Conservation (phyloP, 1,140 invertebrate genomes). For the Delia radicum region DNA sequence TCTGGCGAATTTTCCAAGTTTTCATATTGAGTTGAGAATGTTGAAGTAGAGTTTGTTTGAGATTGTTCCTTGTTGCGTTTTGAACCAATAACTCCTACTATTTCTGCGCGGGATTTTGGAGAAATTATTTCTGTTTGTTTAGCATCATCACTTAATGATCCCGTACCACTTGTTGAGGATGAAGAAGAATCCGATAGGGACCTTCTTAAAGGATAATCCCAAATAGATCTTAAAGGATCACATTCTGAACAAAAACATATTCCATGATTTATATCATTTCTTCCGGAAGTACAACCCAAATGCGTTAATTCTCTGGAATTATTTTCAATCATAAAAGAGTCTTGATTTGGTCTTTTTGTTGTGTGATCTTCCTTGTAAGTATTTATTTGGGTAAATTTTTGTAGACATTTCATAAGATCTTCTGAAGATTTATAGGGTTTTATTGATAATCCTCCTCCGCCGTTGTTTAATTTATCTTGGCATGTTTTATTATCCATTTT, state of each 20-base stretch:
- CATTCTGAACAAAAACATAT: slow-evolving; percentile 77
- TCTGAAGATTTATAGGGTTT: neutral
- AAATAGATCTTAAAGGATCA: slow-evolving; percentile 73
- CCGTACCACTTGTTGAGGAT: slow-evolving; percentile 1
- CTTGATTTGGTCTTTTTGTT: neutral
- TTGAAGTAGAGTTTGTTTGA: neutral
- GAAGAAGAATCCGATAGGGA: slow-evolving; percentile 47
- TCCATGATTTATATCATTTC: slow-evolving; percentile 33
- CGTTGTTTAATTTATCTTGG: neutral
- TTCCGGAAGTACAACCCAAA: neutral
- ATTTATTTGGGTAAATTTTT: neutral
- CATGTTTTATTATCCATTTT: slow-evolving; percentile 39
- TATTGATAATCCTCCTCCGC: neutral
- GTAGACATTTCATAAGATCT: neutral
- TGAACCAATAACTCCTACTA: slow-evolving; percentile 53
- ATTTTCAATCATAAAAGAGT: too few species aligned
- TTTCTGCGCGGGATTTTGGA: slow-evolving; percentile 37
- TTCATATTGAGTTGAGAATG: slow-evolving; percentile 16
- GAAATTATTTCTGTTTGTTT: neutral
- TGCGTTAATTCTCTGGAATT: neutral
- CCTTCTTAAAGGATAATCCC: slow-evolving; percentile 60
- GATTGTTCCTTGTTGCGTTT: slow-evolving; percentile 37
- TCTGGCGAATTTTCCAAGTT: neutral
- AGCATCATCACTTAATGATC: slow-evolving; percentile 1
- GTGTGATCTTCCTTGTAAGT: neutral